Base-by-base conservation (phyloP, 2,888 invertebrate species). In the Lasioglossum villosulum region DNA sequence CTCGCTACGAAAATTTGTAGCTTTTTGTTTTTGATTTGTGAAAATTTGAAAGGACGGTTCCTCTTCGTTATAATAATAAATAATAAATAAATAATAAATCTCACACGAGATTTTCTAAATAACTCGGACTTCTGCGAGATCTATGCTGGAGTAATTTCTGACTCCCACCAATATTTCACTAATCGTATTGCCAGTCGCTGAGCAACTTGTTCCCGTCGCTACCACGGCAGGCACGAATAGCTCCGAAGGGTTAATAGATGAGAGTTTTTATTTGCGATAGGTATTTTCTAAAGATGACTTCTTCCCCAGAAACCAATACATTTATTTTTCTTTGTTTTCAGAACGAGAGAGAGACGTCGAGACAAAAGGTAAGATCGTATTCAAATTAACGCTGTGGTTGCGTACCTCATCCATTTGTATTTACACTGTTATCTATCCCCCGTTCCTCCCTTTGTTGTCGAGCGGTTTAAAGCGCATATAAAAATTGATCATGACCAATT, bases 401-500 rank as follows among this genome's bases (percentile, higher is more conserved):
- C 19, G 59, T 8, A 66, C 52, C 30, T n/a, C 19, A 52, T 59
- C 73, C 39, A 12, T 23, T 34, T 14, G 45, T 45, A 45, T 27
- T 34, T 34, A 34, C 52, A 34, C 23, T 37, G 30, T 56, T 56
- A n/a, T 56, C 78, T 68, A 81, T 30, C 42, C 19, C 16, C 19
- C 39, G 2, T n/a, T 4, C 12, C 34, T 66, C 34, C 23, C 4
- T 10, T 66, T 12, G 2, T 19, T 34, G 68, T 37, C 59, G 63
- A 52, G 71, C 75, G 48, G 56, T 85, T 82, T 87, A 80, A 87
- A 80, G 80, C 42, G 73, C 75, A 27, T 75, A 83, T 87, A 87
- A 85, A 88, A 85, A 84, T 88, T 86, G 87, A 88, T 88, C 84
- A 77, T 74, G 78, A 75, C 82, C 88, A 88, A 88, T 88, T 88